phyloP scores from a whole-genome alignment of 2,888 invertebrate species.

The Hemaris fuciformis region DNA sequence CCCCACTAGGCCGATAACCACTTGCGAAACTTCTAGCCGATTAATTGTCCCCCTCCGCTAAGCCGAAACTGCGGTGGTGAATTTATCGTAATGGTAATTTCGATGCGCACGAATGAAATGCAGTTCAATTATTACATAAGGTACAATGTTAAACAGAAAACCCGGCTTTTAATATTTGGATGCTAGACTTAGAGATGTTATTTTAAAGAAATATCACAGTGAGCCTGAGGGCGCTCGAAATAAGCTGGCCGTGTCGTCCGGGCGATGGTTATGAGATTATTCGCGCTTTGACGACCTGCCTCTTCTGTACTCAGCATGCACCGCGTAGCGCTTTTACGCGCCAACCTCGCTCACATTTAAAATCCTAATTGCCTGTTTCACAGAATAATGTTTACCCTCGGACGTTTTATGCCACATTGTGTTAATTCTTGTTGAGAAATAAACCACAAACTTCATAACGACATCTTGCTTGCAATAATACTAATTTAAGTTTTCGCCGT shows the following conservation, averaged over 20 bases:
- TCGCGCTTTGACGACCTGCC: conserved; percentile 69
- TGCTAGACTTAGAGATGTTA: conserved; percentile 40
- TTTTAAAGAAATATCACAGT: conserved; percentile 64
- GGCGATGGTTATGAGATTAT: conserved; percentile 75
- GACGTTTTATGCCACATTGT: conserved; percentile 27
- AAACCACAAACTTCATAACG: conserved; percentile 7
- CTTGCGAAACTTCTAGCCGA: conserved; percentile 71
- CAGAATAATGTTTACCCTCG: conserved; percentile 40
- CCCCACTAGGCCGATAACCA: conserved; percentile 49
- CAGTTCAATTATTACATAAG: conserved; percentile 44
- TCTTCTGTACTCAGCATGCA: conserved; percentile 52
- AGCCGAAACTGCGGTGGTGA: conserved; percentile 50
- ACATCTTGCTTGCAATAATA: not conserved
- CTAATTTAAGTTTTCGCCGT: not conserved
- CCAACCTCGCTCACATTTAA: conserved; percentile 56
- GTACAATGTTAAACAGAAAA: conserved; percentile 34
- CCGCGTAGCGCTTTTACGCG: conserved; percentile 57
- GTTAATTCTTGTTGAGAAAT: conserved; percentile 10
- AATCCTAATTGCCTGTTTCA: conserved; percentile 65
- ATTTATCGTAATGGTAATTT: conserved; percentile 55
- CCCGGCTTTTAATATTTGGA: conserved; percentile 20
- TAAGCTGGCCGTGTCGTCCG: conserved; percentile 65
- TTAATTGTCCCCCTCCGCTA: conserved; percentile 57
- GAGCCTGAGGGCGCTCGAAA: conserved; percentile 65
- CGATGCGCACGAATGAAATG: conserved; percentile 50